Percentiles rank a stretch among this genome's conserved stretches.
phyloP scores from a whole-genome alignment of 2,888 invertebrate genomes.

The Gastracanthus pulcherrimus region DNA sequence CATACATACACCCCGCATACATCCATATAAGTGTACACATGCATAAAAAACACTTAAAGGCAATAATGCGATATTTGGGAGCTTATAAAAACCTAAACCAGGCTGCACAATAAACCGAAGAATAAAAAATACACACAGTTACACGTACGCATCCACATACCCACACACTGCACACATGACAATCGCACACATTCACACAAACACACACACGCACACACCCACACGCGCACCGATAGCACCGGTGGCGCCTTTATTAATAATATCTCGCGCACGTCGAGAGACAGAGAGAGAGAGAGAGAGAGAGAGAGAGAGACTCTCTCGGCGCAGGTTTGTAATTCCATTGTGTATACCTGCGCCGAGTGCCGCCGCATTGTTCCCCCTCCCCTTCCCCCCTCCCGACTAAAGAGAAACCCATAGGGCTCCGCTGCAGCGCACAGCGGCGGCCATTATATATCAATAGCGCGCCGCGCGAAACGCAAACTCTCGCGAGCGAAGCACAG shows the following conservation, averaged over 20 bases:
- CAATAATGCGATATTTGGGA: too few relatives aligned
- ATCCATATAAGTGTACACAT: too few relatives aligned
- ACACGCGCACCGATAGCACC: background rate
- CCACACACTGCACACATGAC: too few relatives aligned
- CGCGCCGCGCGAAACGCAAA: conserved; percentile 23
- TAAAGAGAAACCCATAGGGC: background rate
- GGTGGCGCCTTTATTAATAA: conserved; percentile 40
- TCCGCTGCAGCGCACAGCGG: background rate
- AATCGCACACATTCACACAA: background rate
- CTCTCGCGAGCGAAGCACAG: background rate
- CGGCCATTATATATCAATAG: conserved; percentile 16
- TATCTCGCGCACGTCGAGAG: conserved; percentile 17
- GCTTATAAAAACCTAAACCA: too few relatives aligned
- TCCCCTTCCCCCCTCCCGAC: too few relatives aligned
- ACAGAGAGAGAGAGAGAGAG: background rate
- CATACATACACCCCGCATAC: too few relatives aligned
- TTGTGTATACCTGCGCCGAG: background rate
- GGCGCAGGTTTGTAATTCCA: conserved; percentile 31
- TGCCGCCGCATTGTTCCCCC: conserved; percentile 22
- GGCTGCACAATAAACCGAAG: too few relatives aligned
- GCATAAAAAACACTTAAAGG: too few relatives aligned
- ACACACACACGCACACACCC: background rate
- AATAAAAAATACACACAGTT: too few relatives aligned
- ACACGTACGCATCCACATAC: too few relatives aligned
- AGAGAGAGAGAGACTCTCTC: too few relatives aligned